Evolutionary conservation across 1,140 invertebrate species (phyloP), one percentile per base, ranked within the genome.

Genomic region (Brachionus rubens): DNA sequence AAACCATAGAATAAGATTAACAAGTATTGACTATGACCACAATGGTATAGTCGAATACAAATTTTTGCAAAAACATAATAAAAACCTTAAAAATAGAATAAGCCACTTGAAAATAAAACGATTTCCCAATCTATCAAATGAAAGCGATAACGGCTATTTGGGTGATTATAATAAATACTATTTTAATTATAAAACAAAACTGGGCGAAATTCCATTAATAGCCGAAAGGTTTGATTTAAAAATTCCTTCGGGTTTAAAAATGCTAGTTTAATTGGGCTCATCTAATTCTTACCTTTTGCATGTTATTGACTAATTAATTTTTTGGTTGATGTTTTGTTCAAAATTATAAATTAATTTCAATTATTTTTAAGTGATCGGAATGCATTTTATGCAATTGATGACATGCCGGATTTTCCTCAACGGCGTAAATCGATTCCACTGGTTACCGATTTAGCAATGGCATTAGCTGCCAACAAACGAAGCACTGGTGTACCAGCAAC

Each of bases 321-420:
- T 40, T 46, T n/a, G n/a, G n/a, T n/a, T n/a, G n/a, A n/a, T n/a
- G n/a, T n/a, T n/a, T n/a, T n/a, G n/a, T n/a, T n/a, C 19, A 40
- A 59, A 36, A 65, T 19, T 43, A 3, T 3, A 43, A 72, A 30
- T 24, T 10, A 16, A 33, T 30, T 50, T 41, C 19, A 54, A 4
- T 72, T 72, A 50, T 72, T 40, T 10, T 14, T 2, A 33, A 72
- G 36, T 40, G 46, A 50, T 24, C 43, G 40, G 41, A 76, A 76
- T 30, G 75, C 75, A 62, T 76, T 76, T n/a, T 76, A 76, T 36
- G 30, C 28, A 28, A 76, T 76, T 16, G 75, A 76, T 67, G 40
- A n/a, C 7, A 62, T 59, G 54, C 54, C 75, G 7, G 75, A 76
- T 40, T 54, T 76, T 47, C 75, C 75, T 9, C 72, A 76, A 28